These are phyloP conservation scores for Hemistola chrysoprasaria DNA, from an alignment of 2,888 invertebrate genomes.

Conservation along the genomic window DNA sequence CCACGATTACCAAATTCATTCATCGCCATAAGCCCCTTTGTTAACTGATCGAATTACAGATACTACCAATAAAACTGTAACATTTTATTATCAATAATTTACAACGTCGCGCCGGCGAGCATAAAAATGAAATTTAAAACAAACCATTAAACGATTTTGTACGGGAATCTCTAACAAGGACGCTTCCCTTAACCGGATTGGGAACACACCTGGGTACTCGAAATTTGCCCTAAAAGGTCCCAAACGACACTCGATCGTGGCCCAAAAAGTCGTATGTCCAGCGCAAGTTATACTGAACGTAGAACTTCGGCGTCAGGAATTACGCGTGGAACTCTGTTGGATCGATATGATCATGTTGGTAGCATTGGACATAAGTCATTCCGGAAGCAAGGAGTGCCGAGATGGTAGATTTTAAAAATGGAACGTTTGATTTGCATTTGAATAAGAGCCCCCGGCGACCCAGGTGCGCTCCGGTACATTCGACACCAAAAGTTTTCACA, in stretches of 20 bases:
- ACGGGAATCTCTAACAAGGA: constrained; percentile 80
- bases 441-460: constrained; percentile 80
- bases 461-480: constrained; percentile 76
- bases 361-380: constrained; percentile 77
- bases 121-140: constrained; percentile 80
- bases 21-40: constrained; percentile 41
- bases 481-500: constrained; percentile 56
- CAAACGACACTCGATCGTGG: constrained; percentile 60
- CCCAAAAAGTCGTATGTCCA: constrained; percentile 43
- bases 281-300: constrained; percentile 26
- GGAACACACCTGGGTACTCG: constrained; percentile 82
- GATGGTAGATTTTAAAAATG: constrained; percentile 82
- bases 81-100: constrained; percentile 72
- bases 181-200: constrained; percentile 81
- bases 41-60: constrained; percentile 57
- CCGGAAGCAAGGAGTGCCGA: constrained; percentile 76
- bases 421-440: constrained; percentile 83
- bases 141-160: constrained; percentile 81
- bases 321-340: constrained; percentile 42
- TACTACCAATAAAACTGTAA: constrained; percentile 57
- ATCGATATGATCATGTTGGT: constrained; percentile 42
- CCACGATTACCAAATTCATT: constrained; percentile 46
- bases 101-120: constrained; percentile 65
- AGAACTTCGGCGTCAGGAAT: constrained; percentile 14
- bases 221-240: constrained; percentile 78